Evolutionary conservation across 1,140 invertebrate species (phyloP).

Genomic region (Leptoteleia sp.): DNA sequence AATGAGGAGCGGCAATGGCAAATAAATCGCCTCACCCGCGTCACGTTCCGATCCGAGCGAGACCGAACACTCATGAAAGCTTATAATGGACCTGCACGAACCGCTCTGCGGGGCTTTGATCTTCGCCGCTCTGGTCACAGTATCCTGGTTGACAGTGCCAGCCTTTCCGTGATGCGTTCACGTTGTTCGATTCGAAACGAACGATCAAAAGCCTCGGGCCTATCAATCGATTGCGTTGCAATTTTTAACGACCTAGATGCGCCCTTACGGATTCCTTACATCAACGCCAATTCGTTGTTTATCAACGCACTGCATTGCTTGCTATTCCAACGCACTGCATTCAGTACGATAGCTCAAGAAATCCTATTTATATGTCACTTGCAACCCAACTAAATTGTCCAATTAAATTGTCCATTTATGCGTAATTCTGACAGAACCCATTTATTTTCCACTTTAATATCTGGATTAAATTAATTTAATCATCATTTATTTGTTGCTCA

Average conservation of each 20-base stretch:
- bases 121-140: constrained; percentile 67
- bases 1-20: constrained; percentile 81
- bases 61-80: constrained; percentile 68
- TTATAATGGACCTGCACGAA: constrained; percentile 68
- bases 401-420: too few species aligned
- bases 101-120: constrained; percentile 63
- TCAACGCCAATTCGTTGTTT: constrained; percentile 18
- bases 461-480: too few species aligned
- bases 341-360: too few species aligned
- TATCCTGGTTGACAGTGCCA: constrained; percentile 65
- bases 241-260: constrained; percentile 46
- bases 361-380: too few species aligned
- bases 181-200: constrained; percentile 67
- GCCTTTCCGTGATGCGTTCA: constrained; percentile 58
- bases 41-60: constrained; percentile 76
- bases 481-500: too few species aligned
- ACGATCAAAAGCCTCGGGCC: constrained; percentile 57
- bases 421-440: too few species aligned
- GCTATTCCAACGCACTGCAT: too few species aligned
- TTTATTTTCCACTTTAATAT: too few species aligned
- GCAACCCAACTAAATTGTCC: too few species aligned
- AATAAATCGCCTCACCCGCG: constrained; percentile 81
- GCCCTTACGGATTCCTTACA: background rate
- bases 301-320: constrained; percentile 7
- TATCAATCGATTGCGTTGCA: constrained; percentile 43